Evolutionary conservation across 2,797 vertebrate genomes (phyloP), one percentile per base, ranked within the genome.

Genomic region (Argyrosomus regius): DNA sequence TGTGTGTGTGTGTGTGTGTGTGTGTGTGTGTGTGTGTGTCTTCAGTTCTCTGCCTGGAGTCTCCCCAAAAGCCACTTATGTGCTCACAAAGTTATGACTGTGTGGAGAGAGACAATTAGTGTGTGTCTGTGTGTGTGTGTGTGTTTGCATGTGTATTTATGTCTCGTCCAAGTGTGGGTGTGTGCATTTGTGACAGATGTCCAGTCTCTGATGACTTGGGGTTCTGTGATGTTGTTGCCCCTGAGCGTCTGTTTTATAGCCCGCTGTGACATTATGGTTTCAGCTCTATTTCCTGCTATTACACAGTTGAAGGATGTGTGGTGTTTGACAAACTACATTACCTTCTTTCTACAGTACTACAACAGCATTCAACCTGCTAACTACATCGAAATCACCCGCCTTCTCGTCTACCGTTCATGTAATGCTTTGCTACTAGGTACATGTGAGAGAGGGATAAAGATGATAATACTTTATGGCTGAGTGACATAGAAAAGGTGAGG

Each of bases 41-140:
- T 80, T 68, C 64, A 73, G 17, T 64, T 80, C 68, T 49, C 63
- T 10, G 88, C 89, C 87, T 85, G 61, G 12, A 89, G 88, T 89
- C 87, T 91, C 88, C 91, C 87, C 87, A 87, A 92, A 91, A 92
- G 88, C 91, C 87, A 92, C 89, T 92, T 90, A 90, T 48, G 56
- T 59, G 76, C 82, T 83, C 78, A 77, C 84, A 87, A 84, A 90
- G 90, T 92, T 85, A 92, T 85, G 85, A 87, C 85, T 79, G 78
- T 78, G 75, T 65, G 22, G 28, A 84, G 60, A 83, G 76, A 86
- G 81, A 91, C 80, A 89, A 87, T 93, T 87, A 88, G 85, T 70
- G 66, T 75, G 76, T 14, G 77, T 84, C 57, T 66, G 74, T 71
- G 66, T 75, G 76, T 43, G 56, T 62, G 20, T 67, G 77, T 84